Conservation (phyloP, 2,888 invertebrate genomes). For the Tachina fera region DNA sequence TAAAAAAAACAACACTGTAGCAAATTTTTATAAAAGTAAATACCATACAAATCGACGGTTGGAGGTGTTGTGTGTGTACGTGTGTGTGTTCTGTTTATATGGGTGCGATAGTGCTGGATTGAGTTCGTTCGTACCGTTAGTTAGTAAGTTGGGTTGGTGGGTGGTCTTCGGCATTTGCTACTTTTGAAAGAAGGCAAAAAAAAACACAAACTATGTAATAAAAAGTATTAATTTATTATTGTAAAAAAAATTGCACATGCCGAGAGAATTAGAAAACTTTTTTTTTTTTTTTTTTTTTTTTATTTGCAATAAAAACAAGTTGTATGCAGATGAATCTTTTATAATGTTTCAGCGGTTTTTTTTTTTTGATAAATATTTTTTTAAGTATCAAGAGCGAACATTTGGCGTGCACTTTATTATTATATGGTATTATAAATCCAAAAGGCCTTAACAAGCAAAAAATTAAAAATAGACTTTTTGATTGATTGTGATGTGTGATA, state of each 20-base stretch:
- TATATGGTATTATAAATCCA: too few species aligned
- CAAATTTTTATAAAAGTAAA: conserved; percentile 52
- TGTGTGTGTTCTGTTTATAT: too few species aligned
- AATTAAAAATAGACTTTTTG: too few species aligned
- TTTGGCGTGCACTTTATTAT: too few species aligned
- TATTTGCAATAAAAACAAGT: neutral
- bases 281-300: too few species aligned
- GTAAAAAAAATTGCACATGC: neutral
- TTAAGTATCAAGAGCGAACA: too few species aligned
- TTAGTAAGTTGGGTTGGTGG: neutral
- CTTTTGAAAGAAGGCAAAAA: neutral
- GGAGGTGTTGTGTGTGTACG: neutral
- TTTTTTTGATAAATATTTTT: neutral
- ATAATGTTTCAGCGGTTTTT: neutral
- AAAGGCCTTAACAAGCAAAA: too few species aligned
- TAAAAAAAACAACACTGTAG: conserved; percentile 38
- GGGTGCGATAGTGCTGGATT: too few species aligned
- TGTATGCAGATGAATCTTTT: neutral
- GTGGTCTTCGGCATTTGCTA: conserved; percentile 17
- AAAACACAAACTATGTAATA: conserved; percentile 3
- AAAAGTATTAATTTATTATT: conserved; percentile 22
- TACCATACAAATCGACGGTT: conserved; percentile 49
- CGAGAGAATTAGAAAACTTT: conserved; percentile 15
- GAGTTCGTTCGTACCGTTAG: neutral
- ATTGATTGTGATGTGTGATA: too few species aligned